Percentiles rank a stretch among this genome's conserved stretches.
phyloP scores from a whole-genome alignment of 2,888 invertebrate genomes.

The Acleris literana region DNA sequence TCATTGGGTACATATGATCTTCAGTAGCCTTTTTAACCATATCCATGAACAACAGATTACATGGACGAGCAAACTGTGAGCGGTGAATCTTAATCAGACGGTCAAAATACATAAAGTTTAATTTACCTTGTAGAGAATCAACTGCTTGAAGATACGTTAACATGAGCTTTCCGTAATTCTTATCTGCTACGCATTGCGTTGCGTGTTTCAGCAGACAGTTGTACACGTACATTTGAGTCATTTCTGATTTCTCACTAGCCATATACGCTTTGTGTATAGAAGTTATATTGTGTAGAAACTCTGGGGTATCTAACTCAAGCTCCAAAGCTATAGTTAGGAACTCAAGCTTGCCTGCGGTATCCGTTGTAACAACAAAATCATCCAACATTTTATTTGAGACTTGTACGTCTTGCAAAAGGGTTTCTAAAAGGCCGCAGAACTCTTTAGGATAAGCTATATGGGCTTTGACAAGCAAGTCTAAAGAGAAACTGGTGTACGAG shows the following conservation, averaged over 20 bases:
- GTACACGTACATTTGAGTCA: conserved; percentile 53
- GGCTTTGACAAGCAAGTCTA: conserved; percentile 57
- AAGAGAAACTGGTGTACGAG: conserved; percentile 49
- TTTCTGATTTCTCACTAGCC: conserved; percentile 51
- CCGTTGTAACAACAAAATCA: conserved; percentile 53
- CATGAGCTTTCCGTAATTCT: conserved; percentile 60
- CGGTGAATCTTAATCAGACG: conserved; percentile 55
- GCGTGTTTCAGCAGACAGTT: conserved; percentile 45
- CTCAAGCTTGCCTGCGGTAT: conserved; percentile 40
- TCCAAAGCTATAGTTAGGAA: conserved; percentile 49
- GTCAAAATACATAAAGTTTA: conserved; percentile 40
- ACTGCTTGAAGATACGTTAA: conserved; percentile 56
- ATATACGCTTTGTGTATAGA: conserved; percentile 60
- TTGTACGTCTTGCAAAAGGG: conserved; percentile 51
- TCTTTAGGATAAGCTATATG: conserved; percentile 44
- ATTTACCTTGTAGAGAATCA: conserved; percentile 41
- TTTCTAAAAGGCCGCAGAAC: conserved; percentile 49
- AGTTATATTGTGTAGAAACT: conserved; percentile 56
- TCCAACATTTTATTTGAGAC: conserved; percentile 53
- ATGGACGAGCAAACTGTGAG: conserved; percentile 63
- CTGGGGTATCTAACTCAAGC: conserved; percentile 47
- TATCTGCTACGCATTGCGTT: conserved; percentile 49
- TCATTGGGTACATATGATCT: no score
- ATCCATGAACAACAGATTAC: conserved; percentile 40
- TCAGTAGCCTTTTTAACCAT: no score